Percentiles rank a stretch among this genome's conserved stretches.
Evolutionary conservation across 2,888 invertebrate species (phyloP).

Genomic region (Exephanes ischioxanthus): DNA sequence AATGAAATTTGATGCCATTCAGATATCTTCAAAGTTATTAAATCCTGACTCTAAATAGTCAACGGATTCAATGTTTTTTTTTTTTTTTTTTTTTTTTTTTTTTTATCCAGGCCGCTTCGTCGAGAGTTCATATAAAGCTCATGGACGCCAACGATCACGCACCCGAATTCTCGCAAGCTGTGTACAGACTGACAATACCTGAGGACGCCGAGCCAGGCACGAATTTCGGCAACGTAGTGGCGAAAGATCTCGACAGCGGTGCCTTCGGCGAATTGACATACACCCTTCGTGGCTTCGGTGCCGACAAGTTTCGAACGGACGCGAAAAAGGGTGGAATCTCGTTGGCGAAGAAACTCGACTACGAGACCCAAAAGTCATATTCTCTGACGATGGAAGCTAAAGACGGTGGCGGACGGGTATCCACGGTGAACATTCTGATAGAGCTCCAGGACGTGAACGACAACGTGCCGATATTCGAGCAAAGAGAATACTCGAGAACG

Average conservation of each 20-base stretch:
- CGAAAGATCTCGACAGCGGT: conserved; percentile 91
- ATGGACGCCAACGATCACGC: conserved; percentile 93
- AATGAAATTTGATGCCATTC: no score
- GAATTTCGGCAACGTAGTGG: conserved; percentile 88
- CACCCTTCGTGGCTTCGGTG: conserved; percentile 91
- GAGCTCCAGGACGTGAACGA: conserved; percentile 92
- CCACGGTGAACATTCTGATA: conserved; percentile 90
- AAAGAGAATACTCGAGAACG: conserved; percentile 90
- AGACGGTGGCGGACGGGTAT: conserved; percentile 92
- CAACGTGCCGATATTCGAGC: conserved; percentile 91
- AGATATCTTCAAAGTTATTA: no score
- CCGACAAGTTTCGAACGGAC: conserved; percentile 91
- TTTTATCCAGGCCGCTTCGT: conserved; percentile 86
- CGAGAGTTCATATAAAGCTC: conserved; percentile 88
- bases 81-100: no score
- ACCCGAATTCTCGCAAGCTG: conserved; percentile 88
- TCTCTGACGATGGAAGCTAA: conserved; percentile 92
- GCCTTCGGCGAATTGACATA: conserved; percentile 91
- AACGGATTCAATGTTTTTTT: no score
- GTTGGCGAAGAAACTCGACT: conserved; percentile 89
- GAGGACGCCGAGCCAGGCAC: conserved; percentile 89
- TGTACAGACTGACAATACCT: conserved; percentile 89
- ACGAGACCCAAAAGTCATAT: conserved; percentile 92
- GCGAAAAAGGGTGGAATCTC: conserved; percentile 89
- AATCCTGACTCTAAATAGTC: no score